These are phyloP conservation scores for Sebastes miniatus DNA, from an alignment of 2,797 vertebrate genomes.

Conservation along the genomic window DNA sequence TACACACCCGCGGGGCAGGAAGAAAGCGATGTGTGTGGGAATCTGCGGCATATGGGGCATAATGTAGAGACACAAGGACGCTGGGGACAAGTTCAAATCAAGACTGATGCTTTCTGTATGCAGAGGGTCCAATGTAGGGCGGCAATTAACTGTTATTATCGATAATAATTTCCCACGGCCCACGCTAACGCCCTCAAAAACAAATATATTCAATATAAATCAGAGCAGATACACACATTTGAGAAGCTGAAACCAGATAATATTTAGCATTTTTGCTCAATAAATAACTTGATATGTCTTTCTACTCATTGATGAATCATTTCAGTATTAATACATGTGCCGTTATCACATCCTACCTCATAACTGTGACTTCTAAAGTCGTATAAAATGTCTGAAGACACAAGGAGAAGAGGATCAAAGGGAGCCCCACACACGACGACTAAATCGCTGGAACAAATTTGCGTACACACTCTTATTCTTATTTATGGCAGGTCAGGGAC, in stretches of 20 bases:
- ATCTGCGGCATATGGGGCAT: slow-evolving; percentile 77
- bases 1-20: slow-evolving; percentile 57
- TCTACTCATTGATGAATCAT: neutral
- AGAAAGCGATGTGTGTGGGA: slow-evolving; percentile 80
- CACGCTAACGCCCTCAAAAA: neutral
- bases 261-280: neutral
- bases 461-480: slow-evolving; percentile 49
- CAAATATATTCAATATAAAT: neutral
- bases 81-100: slow-evolving; percentile 51
- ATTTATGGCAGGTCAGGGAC: slow-evolving; percentile 71
- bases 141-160: neutral
- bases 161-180: neutral
- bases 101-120: slow-evolving; percentile 37
- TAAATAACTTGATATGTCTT: neutral
- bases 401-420: slow-evolving; percentile 22
- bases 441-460: slow-evolving; percentile 51
- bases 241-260: neutral
- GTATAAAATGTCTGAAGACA: slow-evolving; percentile 3
- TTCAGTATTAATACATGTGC: neutral
- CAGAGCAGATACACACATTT: neutral
- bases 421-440: slow-evolving; percentile 53
- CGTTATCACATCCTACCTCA: neutral
- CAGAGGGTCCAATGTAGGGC: slow-evolving; percentile 20
- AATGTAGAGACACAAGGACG: slow-evolving; percentile 52
- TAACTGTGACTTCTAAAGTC: neutral